These are phyloP conservation scores for Eristalis intricaria DNA, from an alignment of 2,888 invertebrate species.

Conservation along the genomic window DNA sequence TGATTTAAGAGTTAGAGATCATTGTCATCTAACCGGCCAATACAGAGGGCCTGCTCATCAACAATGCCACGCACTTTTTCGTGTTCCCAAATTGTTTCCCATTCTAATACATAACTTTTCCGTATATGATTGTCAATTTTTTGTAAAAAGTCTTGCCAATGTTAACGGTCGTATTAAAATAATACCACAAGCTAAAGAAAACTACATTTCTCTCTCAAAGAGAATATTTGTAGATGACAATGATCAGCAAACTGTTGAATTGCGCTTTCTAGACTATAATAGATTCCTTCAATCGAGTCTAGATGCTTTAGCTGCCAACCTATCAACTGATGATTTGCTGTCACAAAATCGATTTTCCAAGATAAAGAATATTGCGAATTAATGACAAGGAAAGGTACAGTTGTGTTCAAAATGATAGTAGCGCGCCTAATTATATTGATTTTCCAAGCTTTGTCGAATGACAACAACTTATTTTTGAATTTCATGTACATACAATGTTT, in stretches of 20 bases:
- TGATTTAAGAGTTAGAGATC: neutral
- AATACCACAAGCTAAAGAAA: neutral
- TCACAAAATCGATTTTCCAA: neutral
- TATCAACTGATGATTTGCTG: neutral
- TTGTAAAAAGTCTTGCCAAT: neutral
- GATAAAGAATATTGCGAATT: neutral
- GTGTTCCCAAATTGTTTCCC: neutral
- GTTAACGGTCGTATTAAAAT: neutral
- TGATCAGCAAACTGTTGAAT: neutral
- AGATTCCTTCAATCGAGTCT: neutral
- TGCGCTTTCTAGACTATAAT: neutral
- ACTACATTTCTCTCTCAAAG: neutral
- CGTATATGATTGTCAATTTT: neutral
- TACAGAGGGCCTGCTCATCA: neutral
- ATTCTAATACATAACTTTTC: neutral
- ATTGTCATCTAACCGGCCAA: neutral
- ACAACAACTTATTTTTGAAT: no score
- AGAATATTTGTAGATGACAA: neutral
- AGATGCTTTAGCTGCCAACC: neutral
- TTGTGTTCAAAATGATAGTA: no score
- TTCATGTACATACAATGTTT: no score
- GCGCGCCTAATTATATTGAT: no score
- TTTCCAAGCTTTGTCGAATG: no score
- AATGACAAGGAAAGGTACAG: neutral
- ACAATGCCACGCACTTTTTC: neutral